phyloP scores from a whole-genome alignment of 2,113 vertebrate species.

The Sula dactylatra region DNA sequence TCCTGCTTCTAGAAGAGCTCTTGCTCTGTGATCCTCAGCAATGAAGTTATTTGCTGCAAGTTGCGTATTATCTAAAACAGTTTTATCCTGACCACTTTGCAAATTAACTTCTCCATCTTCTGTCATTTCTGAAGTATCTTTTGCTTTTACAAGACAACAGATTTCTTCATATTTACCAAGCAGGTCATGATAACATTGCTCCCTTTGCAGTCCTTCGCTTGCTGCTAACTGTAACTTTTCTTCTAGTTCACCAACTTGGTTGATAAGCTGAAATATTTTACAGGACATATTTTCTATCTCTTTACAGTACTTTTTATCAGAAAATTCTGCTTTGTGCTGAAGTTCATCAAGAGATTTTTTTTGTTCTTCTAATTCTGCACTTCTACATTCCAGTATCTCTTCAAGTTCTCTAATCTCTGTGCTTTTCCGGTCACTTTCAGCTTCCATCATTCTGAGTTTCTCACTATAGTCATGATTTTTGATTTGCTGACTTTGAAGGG shows the following conservation, averaged over 20 bases:
- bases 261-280: slow-evolving; percentile 76
- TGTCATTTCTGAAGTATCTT: slow-evolving; percentile 61
- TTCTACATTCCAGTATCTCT: slow-evolving; percentile 75
- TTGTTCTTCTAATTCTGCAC: slow-evolving; percentile 76
- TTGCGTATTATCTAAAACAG: slow-evolving; percentile 37
- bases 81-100: not conserved
- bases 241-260: slow-evolving; percentile 74
- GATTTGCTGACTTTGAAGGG: slow-evolving; percentile 63
- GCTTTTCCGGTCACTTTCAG: slow-evolving; percentile 71
- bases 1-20: slow-evolving; percentile 10
- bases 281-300: slow-evolving; percentile 80
- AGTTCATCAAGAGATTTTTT: slow-evolving; percentile 74
- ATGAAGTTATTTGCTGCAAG: slow-evolving; percentile 50
- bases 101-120: not conserved
- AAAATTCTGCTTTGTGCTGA: slow-evolving; percentile 65
- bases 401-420: slow-evolving; percentile 77
- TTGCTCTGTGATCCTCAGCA: not conserved
- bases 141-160: slow-evolving; percentile 62
- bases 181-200: slow-evolving; percentile 70
- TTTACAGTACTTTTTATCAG: slow-evolving; percentile 79
- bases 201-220: slow-evolving; percentile 69
- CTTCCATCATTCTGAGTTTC: slow-evolving; percentile 70
- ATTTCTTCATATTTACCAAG: slow-evolving; percentile 72
- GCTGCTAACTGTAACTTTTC: slow-evolving; percentile 70
- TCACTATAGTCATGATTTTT: slow-evolving; percentile 64